Evolutionary conservation across 2,888 invertebrate species (phyloP), one percentile per base, ranked within the genome.

Genomic region (Glaucopsyche alexis): DNA sequence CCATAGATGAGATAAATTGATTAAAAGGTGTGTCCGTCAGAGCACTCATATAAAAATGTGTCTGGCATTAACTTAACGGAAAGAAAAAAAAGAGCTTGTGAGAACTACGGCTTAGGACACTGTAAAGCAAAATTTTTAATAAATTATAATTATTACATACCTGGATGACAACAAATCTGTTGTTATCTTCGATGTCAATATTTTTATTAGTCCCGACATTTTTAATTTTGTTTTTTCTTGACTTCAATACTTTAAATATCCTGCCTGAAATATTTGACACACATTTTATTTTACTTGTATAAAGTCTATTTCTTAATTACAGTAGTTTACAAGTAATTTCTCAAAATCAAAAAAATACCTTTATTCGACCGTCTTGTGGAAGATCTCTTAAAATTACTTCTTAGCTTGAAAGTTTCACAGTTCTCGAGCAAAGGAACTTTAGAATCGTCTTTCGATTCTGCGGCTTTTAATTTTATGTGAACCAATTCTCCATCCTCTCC

Each of bases 401-500:
- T 84, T 16, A 91, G 80, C 80, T 89, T 91, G 74, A 91, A 91
- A 71, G 88, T 82, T 79, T 90, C 88, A 80, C 89, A 91, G 76
- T 85, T 91, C 79, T 92, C 91, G 73, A 92, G 76, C 16, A 93
- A 78, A 1, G 91, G 87, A 13, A 85, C 78, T 76, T 87, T 87
- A 7, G 76, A 79, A 64, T 79, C 79, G 14, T 79, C 79, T 55
- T 74, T 73, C 11, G 73, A 83, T 74, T 74, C 79, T 7, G 74
- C 74, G 6, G 78, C 76, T 81, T 87, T 94, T 72, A 94, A 93
- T 84, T 95, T 95, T 40, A 95, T 94, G 81, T 94, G 96, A 71
- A 95, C 93, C 8, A 96, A 86, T 80, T 95, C 95, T 4, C 96
- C 96, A 79, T 95, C 94, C 77, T 94, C 94, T 71, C 93, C 93